Evolutionary conservation across 2,113 vertebrate species (phyloP).

Genomic region (Cavia porcellus): DNA sequence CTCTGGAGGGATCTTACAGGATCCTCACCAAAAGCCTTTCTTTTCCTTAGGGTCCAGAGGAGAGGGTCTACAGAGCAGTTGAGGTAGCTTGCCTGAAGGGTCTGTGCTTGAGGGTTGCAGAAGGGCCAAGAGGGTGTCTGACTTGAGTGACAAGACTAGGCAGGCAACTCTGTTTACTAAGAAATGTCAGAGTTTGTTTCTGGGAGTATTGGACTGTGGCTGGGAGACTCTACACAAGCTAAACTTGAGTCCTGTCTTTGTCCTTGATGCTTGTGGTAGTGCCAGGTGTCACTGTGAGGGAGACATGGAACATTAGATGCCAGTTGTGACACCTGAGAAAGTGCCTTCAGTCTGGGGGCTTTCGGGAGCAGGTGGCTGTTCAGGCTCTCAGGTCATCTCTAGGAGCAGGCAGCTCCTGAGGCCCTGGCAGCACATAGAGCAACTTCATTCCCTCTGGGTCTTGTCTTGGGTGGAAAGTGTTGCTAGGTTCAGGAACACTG

Average conservation of each 20-base stretch:
- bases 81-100: not conserved
- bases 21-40: not conserved
- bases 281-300: not conserved
- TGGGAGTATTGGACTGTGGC: not conserved
- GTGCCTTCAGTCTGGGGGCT: not conserved
- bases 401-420: not conserved
- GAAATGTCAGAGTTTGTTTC: not conserved
- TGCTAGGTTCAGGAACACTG: not conserved
- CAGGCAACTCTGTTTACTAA: not conserved
- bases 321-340: not conserved
- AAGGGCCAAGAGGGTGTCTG: not conserved
- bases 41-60: not conserved
- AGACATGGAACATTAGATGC: too few relatives aligned
- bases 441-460: not conserved
- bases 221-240: not conserved
- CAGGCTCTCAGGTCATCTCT: not conserved
- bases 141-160: too few relatives aligned
- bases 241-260: not conserved
- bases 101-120: not conserved
- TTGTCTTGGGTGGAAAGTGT: not conserved
- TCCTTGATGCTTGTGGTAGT: not conserved
- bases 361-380: not conserved
- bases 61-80: not conserved
- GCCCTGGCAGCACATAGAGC: not conserved
- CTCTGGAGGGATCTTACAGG: not conserved